Evolutionary conservation across 2,888 invertebrate species (phyloP).

Genomic region (Chloroclysta siterata): DNA sequence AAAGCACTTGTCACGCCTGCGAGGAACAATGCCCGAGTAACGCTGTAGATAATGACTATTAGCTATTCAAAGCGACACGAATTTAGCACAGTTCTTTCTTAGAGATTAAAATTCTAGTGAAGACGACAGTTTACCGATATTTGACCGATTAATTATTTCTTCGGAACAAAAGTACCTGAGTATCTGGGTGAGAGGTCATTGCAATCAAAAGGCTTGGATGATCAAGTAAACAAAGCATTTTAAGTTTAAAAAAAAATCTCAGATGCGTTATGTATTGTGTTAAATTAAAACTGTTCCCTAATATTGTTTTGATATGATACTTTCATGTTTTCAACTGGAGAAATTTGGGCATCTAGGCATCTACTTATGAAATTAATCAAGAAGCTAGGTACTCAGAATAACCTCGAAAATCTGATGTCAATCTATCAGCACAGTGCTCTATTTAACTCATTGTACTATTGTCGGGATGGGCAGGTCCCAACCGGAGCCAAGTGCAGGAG

Average conservation of each 20-base stretch:
- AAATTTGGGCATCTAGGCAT: not conserved
- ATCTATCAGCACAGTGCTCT: slow-evolving; percentile 51
- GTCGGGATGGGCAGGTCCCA: slow-evolving; percentile 69
- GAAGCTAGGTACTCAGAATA: slow-evolving; percentile 18
- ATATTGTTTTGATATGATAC: not conserved
- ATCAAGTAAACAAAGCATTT: not conserved
- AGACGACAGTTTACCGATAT: slow-evolving; percentile 13
- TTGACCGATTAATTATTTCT: slow-evolving; percentile 14
- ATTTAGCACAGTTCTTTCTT: slow-evolving; percentile 38
- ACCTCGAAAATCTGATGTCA: slow-evolving; percentile 28
- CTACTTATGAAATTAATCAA: slow-evolving; percentile 4
- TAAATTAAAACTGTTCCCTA: not conserved
- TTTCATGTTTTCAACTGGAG: not conserved
- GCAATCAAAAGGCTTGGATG: not conserved
- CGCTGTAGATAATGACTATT: slow-evolving; percentile 63
- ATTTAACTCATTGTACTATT: slow-evolving; percentile 68
- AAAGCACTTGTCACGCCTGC: slow-evolving; percentile 80
- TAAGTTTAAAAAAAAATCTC: no score
- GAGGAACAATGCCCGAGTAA: slow-evolving; percentile 70
- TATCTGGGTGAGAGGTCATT: not conserved
- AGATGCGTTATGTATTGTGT: not conserved
- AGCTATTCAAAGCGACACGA: slow-evolving; percentile 47
- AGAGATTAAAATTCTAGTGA: not conserved
- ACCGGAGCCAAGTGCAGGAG: slow-evolving; percentile 79
- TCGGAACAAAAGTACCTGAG: not conserved